These are phyloP conservation scores for Drosophila setifemur DNA, from an alignment of 1,140 invertebrate species.

Conservation along the genomic window DNA sequence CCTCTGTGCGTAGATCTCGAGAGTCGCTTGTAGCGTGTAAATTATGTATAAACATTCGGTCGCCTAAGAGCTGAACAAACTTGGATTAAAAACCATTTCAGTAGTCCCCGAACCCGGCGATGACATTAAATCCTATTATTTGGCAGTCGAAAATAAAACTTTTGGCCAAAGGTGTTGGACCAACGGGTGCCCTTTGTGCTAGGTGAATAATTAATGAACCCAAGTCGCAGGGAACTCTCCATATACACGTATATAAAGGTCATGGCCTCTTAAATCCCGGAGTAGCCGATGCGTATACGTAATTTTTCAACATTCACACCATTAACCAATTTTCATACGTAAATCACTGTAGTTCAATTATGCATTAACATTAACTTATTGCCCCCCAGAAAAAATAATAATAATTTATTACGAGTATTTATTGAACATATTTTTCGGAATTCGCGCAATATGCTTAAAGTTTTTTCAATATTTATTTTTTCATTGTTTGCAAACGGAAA, in stretches of 20 bases:
- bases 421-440: no score
- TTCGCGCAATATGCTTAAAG: no score
- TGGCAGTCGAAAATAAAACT: constrained; percentile 21
- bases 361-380: not conserved
- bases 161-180: constrained; percentile 46
- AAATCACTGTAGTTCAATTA: constrained; percentile 4
- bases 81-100: constrained; percentile 49
- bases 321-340: not conserved
- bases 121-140: constrained; percentile 75
- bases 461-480: no score
- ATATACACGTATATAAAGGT: not conserved
- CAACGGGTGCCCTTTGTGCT: constrained; percentile 39
- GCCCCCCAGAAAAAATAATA: no score
- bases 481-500: no score
- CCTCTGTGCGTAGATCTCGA: constrained; percentile 39
- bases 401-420: no score
- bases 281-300: not conserved
- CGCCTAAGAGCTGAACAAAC: constrained; percentile 42
- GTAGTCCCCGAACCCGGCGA: constrained; percentile 1
- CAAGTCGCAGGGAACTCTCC: constrained; percentile 5
- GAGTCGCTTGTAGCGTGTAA: constrained; percentile 64
- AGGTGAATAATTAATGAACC: constrained; percentile 67
- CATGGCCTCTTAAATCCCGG: constrained; percentile 22
- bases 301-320: constrained; percentile 13
- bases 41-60: constrained; percentile 69